Evolutionary conservation across 1,140 invertebrate genomes (phyloP).

Genomic region (Helicoverpa zea): DNA sequence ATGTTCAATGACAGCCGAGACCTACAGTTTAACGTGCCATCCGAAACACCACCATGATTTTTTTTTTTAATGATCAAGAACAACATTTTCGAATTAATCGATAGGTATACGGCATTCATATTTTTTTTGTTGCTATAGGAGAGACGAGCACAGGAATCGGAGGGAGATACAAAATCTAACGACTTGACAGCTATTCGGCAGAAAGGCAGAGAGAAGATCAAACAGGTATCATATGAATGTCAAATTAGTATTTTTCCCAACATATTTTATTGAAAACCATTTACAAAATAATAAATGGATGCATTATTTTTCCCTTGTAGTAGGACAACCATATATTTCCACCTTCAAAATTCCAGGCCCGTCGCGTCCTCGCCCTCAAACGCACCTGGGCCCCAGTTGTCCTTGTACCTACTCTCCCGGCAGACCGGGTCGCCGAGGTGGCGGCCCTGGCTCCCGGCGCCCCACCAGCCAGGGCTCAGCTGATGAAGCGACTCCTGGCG

Average conservation of each 20-base stretch:
- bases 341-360: conserved; percentile 86
- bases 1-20: too few species aligned
- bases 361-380: conserved; percentile 92
- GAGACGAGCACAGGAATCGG: conserved; percentile 75
- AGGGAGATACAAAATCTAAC: conserved; percentile 74
- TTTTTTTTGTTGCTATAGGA: conserved; percentile 64
- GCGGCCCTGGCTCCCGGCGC: conserved; percentile 88
- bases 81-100: too few species aligned
- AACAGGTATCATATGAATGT: conserved; percentile 70
- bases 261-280: too few species aligned
- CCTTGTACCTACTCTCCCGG: conserved; percentile 97
- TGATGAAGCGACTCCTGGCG: conserved; percentile 95
- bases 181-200: conserved; percentile 77
- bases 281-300: too few species aligned
- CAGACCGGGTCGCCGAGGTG: conserved; percentile 95
- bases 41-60: too few species aligned
- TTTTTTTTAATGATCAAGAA: too few species aligned
- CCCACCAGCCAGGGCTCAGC: conserved; percentile 90
- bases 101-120: not conserved
- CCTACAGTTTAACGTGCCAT: too few species aligned
- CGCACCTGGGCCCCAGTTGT: conserved; percentile 96
- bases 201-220: conserved; percentile 85
- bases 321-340: not conserved
- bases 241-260: too few species aligned
- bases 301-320: too few species aligned